phyloP scores from a whole-genome alignment of 2,113 vertebrate species.

The Gyps fulvus region DNA sequence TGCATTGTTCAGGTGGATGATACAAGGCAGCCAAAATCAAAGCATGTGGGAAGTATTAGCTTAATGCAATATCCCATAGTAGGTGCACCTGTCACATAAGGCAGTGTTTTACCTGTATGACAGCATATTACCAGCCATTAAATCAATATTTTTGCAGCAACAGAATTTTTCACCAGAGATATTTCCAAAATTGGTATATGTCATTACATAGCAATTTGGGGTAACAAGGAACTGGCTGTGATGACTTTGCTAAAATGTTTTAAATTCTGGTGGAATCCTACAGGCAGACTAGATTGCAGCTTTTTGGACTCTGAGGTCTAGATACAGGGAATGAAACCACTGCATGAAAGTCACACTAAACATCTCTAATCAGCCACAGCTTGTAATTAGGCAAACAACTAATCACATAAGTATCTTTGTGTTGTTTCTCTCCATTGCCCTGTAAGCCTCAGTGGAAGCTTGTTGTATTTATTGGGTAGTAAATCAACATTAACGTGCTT shows the following conservation, averaged over 20 bases:
- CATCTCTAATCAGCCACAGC: conserved; percentile 44
- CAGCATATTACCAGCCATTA: not conserved
- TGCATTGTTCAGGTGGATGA: not conserved
- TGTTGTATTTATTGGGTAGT: conserved; percentile 57
- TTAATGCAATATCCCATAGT: not conserved
- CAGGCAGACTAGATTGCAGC: not conserved
- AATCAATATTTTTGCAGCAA: not conserved
- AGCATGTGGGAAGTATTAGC: not conserved
- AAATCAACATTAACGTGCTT: conserved; percentile 61
- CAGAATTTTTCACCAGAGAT: not conserved
- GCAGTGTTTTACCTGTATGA: not conserved
- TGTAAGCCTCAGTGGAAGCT: conserved; percentile 24
- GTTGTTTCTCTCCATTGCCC: conserved; percentile 23
- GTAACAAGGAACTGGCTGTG: not conserved
- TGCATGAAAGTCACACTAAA: not conserved
- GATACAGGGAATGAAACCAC: conserved; percentile 13
- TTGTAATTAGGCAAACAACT: conserved; percentile 56
- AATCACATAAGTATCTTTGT: conserved; percentile 31
- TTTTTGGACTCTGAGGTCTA: conserved; percentile 3
- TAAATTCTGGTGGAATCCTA: conserved; percentile 31
- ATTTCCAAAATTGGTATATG: not conserved
- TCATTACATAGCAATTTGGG: not conserved
- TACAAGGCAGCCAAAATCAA: not conserved
- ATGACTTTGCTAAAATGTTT: conserved; percentile 20
- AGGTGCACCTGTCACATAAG: not conserved